These are phyloP conservation scores for Tokudaia muenninki DNA, from an alignment of 2,797 vertebrate genomes.

Conservation along the genomic window DNA sequence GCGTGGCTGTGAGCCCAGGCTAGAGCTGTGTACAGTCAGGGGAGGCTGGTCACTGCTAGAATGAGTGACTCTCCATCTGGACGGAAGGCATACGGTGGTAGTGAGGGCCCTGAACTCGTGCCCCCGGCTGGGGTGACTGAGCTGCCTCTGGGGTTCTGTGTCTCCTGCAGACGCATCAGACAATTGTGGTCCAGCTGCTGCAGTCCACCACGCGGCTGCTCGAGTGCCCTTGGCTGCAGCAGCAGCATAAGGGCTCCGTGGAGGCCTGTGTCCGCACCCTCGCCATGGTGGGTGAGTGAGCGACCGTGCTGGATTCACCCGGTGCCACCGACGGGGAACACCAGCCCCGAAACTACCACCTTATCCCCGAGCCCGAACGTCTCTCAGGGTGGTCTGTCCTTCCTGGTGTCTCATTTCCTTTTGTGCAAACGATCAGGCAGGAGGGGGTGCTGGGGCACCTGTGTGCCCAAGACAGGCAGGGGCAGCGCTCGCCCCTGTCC, in stretches of 20 bases:
- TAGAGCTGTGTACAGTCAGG: background rate
- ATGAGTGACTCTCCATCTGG: background rate
- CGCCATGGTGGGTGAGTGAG: constrained; percentile 91
- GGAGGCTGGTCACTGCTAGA: background rate
- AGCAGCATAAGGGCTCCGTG: constrained; percentile 93
- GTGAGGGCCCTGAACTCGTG: background rate
- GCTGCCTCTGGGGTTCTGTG: rapidly evolving
- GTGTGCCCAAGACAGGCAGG: background rate
- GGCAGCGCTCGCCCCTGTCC: background rate
- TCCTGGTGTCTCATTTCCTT: background rate
- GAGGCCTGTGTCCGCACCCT: constrained; percentile 96
- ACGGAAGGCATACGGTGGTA: background rate
- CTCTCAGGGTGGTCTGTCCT: background rate
- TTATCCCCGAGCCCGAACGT: rapidly evolving
- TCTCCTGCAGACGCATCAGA: constrained; percentile 93
- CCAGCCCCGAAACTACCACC: background rate
- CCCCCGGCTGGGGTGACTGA: background rate
- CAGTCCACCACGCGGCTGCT: constrained; percentile 94
- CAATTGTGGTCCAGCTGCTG: constrained; percentile 94
- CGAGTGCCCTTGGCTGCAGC: constrained; percentile 97
- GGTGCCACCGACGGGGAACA: rapidly evolving
- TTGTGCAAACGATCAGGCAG: background rate
- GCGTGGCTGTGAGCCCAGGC: background rate
- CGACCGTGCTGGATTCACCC: background rate
- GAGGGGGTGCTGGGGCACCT: background rate